Evolutionary conservation across 2,888 invertebrate species (phyloP), one percentile per base, ranked within the genome.

Genomic region (Rhyacophila evoluta): DNA sequence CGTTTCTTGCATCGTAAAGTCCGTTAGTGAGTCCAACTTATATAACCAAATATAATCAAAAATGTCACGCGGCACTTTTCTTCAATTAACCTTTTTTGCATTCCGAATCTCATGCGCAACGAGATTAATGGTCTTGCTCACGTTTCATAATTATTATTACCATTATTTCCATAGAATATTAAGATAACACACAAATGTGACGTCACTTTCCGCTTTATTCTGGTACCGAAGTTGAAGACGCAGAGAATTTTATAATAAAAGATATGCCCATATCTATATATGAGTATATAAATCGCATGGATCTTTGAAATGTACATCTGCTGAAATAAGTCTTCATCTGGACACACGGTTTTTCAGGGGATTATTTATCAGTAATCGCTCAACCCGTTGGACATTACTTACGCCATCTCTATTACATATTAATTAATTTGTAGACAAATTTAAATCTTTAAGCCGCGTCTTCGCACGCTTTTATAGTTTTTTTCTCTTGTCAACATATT

Each of bases 71-170:
- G 55, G 55, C 55, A 55, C 55, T 55, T 55, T 55, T 55, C 55
- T 55, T 55, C 55, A 55, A 55, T 55, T 55, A 55, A 55, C 55
- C 55, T 55, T 55, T 55, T 55, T 55, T 55, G 55, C 55, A 55
- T 55, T 55, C 55, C 55, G 55, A 55, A 55, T 55, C 19, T 55
- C 12, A 55, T 55, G 55, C 55, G 55, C 55, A 55, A 55, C 55
- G 55, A 55, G 55, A 55, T 55, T 55, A 55, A 55, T 55, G 55
- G 10, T 55, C 55, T 6, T 19, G 10, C 19, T 19, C 55, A 55
- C 55, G 55, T 6, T 55, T 55, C 25, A 19, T 55, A 19, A 55
- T 55, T 55, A 55, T 55, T 55, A 55, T 19, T 55, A 55, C 55
- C 55, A 55, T 55, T 55, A 55, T 19, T 55, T 55, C 55, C 55